These are phyloP conservation scores for Zoroaster sp. DNA, from an alignment of 53 echinoderm and acorn worm genomes.

Conservation along the genomic window DNA sequence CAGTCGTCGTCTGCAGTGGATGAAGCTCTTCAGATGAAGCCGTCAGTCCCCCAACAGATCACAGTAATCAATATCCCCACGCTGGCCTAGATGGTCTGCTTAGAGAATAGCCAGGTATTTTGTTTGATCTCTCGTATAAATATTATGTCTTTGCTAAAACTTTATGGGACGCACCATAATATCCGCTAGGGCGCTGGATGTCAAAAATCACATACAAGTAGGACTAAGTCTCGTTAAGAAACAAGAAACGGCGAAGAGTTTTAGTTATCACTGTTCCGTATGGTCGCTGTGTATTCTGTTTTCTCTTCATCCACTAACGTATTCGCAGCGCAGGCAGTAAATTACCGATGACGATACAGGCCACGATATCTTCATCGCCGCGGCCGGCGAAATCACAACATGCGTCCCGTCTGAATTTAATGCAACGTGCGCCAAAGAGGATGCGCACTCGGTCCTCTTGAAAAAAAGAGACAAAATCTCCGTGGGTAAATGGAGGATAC, in stretches of 20 bases:
- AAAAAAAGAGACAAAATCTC: neutral
- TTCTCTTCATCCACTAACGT: neutral
- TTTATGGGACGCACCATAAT: no score
- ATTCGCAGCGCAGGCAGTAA: neutral
- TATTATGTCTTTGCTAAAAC: neutral
- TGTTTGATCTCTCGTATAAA: neutral
- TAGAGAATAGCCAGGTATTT: neutral
- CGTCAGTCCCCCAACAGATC: neutral
- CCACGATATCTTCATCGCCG: no score
- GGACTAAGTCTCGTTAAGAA: neutral
- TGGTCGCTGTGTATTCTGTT: neutral
- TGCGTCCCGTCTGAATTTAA: neutral
- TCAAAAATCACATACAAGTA: no score
- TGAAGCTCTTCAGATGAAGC: no score
- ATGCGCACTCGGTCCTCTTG: neutral
- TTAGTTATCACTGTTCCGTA: neutral
- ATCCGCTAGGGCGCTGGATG: no score
- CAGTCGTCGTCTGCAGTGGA: no score
- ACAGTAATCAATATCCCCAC: neutral
- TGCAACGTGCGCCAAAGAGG: conserved; percentile 11
- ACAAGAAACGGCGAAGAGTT: neutral
- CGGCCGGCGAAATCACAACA: neutral
- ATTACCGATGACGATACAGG: neutral
- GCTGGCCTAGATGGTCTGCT: neutral
- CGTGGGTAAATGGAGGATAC: neutral